These are phyloP conservation scores for Keiferia lycopersicella DNA, from an alignment of 2,888 invertebrate genomes.

Conservation along the genomic window DNA sequence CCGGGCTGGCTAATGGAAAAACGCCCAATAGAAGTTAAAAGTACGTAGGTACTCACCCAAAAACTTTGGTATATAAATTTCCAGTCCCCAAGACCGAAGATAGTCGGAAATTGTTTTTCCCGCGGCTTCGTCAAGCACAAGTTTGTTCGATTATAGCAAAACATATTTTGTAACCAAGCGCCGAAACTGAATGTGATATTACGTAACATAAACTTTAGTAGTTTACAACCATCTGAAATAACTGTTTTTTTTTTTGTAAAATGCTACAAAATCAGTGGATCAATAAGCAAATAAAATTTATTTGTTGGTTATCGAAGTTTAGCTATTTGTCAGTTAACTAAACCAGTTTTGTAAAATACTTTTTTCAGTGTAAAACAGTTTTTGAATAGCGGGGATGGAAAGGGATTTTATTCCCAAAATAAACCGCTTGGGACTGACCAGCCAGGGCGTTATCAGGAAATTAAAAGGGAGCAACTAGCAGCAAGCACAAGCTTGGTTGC, in stretches of 20 bases:
- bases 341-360: conserved; percentile 8
- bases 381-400: too few relatives aligned
- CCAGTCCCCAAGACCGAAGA: conserved; percentile 13
- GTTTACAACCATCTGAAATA: neutral
- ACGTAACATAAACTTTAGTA: conserved; percentile 2
- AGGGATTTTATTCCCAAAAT: too few relatives aligned
- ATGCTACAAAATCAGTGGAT: neutral
- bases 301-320: conserved; percentile 2
- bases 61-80: neutral
- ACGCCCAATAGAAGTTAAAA: too few relatives aligned
- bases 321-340: conserved; percentile 1
- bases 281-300: neutral
- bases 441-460: too few relatives aligned
- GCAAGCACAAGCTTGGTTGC: too few relatives aligned
- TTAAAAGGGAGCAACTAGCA: too few relatives aligned
- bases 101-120: conserved; percentile 6
- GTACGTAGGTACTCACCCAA: conserved; percentile 12
- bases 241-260: conserved; percentile 1
- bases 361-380: conserved; percentile 5
- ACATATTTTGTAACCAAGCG: neutral
- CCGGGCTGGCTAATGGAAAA: too few relatives aligned
- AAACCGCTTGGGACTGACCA: too few relatives aligned
- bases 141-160: conserved; percentile 5
- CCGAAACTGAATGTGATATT: conserved; percentile 2
- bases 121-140: conserved; percentile 6